Evolutionary conservation across 1,140 invertebrate genomes (phyloP), one percentile per base, ranked within the genome.

Genomic region (Brachionus angularis): DNA sequence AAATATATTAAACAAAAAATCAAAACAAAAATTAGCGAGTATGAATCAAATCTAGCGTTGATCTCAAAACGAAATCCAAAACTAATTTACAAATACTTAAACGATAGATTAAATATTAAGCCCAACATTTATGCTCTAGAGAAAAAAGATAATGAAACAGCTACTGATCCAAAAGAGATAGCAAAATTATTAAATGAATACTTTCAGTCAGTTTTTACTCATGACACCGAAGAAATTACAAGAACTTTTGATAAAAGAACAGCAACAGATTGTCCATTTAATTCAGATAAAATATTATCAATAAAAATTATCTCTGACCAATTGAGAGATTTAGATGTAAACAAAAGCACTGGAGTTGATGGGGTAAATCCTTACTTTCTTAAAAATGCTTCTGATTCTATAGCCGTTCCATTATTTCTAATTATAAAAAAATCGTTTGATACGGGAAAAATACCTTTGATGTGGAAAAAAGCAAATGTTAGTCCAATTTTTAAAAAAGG

Each of bases 401-500:
- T 47, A 14, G 29, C 29, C 16, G 29, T 36, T 7, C 58, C 58
- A 47, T 16, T 53, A 31, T 27, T 4, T 4, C 12, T 44, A 36
- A 21, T 39, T 21, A 25, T 25, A 14, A 42, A 62, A n/a, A 18
- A 23, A 44, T 25, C 33, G 10, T 14, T 44, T 7, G 34, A 5
- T 36, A 23, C 34, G 34, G 16, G 39, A 44, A 5, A 14, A 14
- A n/a, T 62, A 5, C 58, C 58, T 23, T 12, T 14, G 27, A 36
- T 62, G n/a, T 62, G 29, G 58, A 62, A 62, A 39, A 62, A 34
- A 44, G 58, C 58, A 18, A 16, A 53, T 18, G 23, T 70, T 5
- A 62, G 52, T 53, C 49, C 42, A 7, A 53, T 70, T 31, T 53
- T 53, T 23, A 70, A 70, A 18, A 29, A 23, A 34, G 64, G 44